Evolutionary conservation across 1,140 invertebrate genomes (phyloP).

Genomic region (Ladona fulva): DNA sequence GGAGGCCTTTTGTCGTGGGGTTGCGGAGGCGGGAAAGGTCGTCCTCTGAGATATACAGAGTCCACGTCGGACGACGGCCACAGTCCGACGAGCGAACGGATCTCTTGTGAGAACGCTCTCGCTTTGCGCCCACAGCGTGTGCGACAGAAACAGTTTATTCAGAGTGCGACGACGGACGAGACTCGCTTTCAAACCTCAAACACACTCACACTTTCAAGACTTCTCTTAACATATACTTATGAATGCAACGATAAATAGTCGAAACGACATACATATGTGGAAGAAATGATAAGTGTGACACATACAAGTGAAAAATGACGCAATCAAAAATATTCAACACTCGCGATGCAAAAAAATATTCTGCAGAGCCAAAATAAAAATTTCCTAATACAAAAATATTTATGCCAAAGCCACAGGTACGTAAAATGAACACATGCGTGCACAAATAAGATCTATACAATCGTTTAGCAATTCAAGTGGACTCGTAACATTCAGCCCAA

Average conservation of each 20-base stretch:
- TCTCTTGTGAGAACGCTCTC: no score
- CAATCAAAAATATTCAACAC: background rate
- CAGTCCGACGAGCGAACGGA: no score
- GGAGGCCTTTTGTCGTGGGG: no score
- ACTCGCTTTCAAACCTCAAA: background rate
- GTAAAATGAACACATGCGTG: slow-evolving; percentile 1
- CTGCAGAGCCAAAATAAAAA: background rate
- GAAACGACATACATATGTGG: background rate
- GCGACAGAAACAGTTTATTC: no score
- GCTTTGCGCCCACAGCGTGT: no score
- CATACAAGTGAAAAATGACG: background rate
- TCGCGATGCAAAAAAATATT: background rate
- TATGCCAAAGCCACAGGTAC: background rate
- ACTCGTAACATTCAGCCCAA: background rate
- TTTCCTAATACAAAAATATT: background rate
- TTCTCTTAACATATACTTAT: background rate
- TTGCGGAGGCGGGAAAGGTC: no score
- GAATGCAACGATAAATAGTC: background rate
- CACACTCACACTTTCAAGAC: background rate
- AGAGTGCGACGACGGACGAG: no score
- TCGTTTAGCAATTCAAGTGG: background rate
- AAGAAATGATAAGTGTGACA: background rate
- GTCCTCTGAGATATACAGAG: no score
- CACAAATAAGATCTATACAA: background rate
- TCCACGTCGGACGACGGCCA: no score